phyloP scores from a whole-genome alignment of 2,113 vertebrate genomes.

The Salvelinus alpinus region DNA sequence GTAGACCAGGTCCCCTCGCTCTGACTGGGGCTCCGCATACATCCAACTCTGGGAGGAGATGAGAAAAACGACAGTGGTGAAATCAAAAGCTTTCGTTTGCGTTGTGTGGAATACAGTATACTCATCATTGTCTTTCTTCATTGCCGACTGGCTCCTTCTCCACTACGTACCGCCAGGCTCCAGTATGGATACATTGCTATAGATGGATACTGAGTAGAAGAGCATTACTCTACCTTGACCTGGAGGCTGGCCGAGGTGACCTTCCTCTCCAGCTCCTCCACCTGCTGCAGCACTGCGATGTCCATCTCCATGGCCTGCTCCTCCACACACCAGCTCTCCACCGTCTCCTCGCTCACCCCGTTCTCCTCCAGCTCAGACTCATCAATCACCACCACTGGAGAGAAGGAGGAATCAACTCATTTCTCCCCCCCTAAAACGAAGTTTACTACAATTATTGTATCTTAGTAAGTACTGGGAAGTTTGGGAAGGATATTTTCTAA shows the following conservation, averaged over 20 bases:
- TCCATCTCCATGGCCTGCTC: slow-evolving; percentile 93
- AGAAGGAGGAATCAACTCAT: background rate
- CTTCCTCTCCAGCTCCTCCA: slow-evolving; percentile 90
- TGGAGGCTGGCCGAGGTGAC: slow-evolving; percentile 90
- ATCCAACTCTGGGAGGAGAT: slow-evolving; percentile 80
- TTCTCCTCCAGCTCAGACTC: slow-evolving; percentile 80
- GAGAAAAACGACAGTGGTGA: slow-evolving; percentile 8
- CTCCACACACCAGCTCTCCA: slow-evolving; percentile 92
- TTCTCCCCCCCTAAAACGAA: no score
- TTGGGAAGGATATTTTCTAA: no score
- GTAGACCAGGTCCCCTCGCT: slow-evolving; percentile 89
- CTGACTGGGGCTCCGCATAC: slow-evolving; percentile 83
- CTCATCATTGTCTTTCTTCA: no score
- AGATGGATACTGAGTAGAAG: no score
- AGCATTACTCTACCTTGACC: slow-evolving; percentile 79
- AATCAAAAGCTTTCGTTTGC: no score
- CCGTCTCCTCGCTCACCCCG: slow-evolving; percentile 78
- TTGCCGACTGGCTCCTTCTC: no score
- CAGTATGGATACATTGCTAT: no score
- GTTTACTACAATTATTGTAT: no score
- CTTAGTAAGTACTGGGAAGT: no score
- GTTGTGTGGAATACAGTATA: no score
- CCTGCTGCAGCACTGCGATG: slow-evolving; percentile 85
- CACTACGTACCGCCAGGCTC: no score
- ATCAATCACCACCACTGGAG: slow-evolving; percentile 81